Evolutionary conservation across 35 echinoderm and acorn worm genomes (phyloP).

Genomic region (Holothuria glaberrima): DNA sequence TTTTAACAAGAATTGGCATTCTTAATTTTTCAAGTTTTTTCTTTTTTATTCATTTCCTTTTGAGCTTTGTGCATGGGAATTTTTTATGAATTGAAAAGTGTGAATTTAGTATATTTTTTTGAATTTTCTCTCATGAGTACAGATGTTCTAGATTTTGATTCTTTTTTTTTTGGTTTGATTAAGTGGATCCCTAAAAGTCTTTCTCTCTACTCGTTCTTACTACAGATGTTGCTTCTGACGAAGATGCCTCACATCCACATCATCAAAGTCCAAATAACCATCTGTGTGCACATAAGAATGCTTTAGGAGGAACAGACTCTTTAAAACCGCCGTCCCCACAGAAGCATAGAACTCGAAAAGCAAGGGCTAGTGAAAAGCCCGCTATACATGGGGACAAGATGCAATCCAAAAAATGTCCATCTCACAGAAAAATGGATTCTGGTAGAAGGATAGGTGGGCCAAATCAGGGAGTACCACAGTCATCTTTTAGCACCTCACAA

Average conservation of each 20-base stretch:
- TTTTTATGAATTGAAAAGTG: too few relatives aligned
- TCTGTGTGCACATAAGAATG: slow-evolving; percentile 37
- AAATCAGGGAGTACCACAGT: background rate
- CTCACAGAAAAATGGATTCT: slow-evolving; percentile 57
- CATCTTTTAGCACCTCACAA: slow-evolving; percentile 53
- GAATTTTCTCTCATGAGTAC: too few relatives aligned
- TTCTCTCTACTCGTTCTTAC: background rate
- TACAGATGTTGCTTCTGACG: slow-evolving; percentile 49
- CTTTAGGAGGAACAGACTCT: slow-evolving; percentile 21
- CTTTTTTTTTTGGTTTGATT: background rate
- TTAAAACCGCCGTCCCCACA: slow-evolving; percentile 52
- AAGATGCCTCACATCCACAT: background rate
- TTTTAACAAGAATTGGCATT: too few relatives aligned
- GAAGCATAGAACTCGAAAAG: slow-evolving; percentile 44
- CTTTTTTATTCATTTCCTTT: too few relatives aligned
- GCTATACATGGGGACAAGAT: slow-evolving; percentile 20
- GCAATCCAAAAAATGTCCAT: slow-evolving; percentile 56
- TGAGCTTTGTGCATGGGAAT: too few relatives aligned
- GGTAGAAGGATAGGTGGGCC: slow-evolving; percentile 49
- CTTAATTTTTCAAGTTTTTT: too few relatives aligned
- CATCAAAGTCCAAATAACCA: background rate
- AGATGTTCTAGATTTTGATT: background rate
- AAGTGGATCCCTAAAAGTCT: background rate
- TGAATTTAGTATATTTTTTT: too few relatives aligned
- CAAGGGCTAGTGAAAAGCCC: slow-evolving; percentile 24